Evolutionary conservation across 2,113 vertebrate genomes (phyloP).

Genomic region (Xyrauchen texanus): DNA sequence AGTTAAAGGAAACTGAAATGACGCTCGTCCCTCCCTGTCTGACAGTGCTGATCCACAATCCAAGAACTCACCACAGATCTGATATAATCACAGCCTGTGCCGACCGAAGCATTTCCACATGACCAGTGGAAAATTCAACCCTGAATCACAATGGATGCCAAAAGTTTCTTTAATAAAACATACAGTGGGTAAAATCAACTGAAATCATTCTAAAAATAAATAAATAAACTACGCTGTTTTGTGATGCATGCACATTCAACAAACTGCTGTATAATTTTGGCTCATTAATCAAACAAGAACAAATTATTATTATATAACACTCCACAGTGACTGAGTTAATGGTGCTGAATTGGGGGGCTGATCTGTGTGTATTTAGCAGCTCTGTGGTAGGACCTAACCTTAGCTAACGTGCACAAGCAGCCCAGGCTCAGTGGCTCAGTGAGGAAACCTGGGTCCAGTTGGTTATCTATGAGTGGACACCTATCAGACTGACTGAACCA

Average conservation of each 20-base stretch:
- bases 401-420: constrained; percentile 14
- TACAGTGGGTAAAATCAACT: neutral
- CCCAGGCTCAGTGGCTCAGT: neutral
- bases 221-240: neutral
- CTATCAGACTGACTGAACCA: constrained; percentile 44
- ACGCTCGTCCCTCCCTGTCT: constrained; percentile 12
- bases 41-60: neutral
- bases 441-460: constrained; percentile 41
- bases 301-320: neutral
- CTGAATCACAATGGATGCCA: constrained; percentile 2
- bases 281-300: neutral
- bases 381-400: constrained; percentile 1
- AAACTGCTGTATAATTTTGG: neutral
- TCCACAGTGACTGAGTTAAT: too few relatives aligned
- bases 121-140: constrained; percentile 29
- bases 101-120: constrained; percentile 31
- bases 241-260: too few relatives aligned
- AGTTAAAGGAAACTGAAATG: neutral
- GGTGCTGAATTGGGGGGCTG: neutral
- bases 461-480: constrained; percentile 36
- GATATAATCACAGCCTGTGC: constrained; percentile 30
- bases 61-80: constrained; percentile 34
- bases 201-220: neutral
- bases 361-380: constrained; percentile 11
- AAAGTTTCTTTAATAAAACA: constrained; percentile 19